Conservation (phyloP, 2,888 invertebrate species). For the Drosophila affinis region DNA sequence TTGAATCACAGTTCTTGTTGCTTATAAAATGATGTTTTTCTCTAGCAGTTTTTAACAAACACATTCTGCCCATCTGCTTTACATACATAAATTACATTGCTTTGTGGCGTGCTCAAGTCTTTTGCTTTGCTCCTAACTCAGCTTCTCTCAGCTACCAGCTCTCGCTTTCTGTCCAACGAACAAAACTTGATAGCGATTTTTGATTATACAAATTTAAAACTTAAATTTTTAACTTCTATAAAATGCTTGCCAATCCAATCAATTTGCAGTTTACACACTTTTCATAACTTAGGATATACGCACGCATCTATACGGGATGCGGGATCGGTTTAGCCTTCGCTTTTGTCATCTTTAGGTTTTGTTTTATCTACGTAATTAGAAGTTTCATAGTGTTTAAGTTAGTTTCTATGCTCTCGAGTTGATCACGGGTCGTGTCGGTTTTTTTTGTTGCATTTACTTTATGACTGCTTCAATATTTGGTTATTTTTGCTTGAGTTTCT, state of each 20-base stretch:
- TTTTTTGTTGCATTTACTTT: conserved; percentile 12
- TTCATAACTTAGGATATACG: conserved; percentile 34
- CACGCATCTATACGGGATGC: conserved; percentile 4
- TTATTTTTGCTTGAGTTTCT: conserved; percentile 19
- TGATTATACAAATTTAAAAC: conserved; percentile 38
- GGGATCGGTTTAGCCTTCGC: conserved; percentile 28
- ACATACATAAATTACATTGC: conserved; percentile 47
- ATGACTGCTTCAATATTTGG: conserved; percentile 37
- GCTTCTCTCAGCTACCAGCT: conserved; percentile 32
- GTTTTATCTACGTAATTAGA: conserved; percentile 60
- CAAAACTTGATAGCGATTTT: conserved; percentile 24
- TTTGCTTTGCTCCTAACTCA: conserved; percentile 45
- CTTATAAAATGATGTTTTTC: conserved; percentile 74
- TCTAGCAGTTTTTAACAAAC: conserved; percentile 47
- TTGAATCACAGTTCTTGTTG: conserved; percentile 77
- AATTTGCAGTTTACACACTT: conserved; percentile 40
- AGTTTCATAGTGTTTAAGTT: conserved; percentile 28
- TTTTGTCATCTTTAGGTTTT: conserved; percentile 18
- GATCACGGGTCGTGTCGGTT: conserved; percentile 68
- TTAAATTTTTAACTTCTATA: conserved; percentile 52
- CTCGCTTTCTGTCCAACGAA: conserved; percentile 52
- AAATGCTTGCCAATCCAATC: conserved; percentile 61
- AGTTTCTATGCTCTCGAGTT: conserved; percentile 61
- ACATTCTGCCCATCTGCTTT: conserved; percentile 26
- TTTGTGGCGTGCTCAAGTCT: conserved; percentile 79